These are phyloP conservation scores for Carcinoscorpius rotundicauda DNA, from an alignment of 1,140 invertebrate genomes.

Conservation along the genomic window DNA sequence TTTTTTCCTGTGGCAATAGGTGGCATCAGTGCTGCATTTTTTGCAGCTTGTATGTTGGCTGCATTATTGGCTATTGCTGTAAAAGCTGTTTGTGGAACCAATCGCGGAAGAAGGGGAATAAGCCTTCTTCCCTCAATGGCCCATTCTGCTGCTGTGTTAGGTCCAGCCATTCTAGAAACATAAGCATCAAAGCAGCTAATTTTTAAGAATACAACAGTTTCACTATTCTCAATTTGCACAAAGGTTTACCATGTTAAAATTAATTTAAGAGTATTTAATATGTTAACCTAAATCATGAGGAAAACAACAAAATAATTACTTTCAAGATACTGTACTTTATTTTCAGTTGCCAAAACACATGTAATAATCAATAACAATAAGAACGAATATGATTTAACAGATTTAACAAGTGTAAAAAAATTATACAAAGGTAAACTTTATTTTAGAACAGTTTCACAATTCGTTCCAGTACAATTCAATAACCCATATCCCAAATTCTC, in stretches of 20 bases:
- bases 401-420: no score
- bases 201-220: not conserved
- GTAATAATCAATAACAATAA: no score
- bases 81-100: conserved; percentile 67
- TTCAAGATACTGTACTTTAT: no score
- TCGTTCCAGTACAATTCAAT: no score
- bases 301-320: no score
- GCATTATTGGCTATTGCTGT: conserved; percentile 65
- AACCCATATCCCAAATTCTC: no score
- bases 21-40: conserved; percentile 37
- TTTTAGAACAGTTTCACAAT: no score
- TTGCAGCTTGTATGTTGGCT: conserved; percentile 39
- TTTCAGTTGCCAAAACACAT: no score
- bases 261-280: conserved; percentile 2
- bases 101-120: conserved; percentile 64
- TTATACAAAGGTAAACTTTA: no score
- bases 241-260: conserved; percentile 16
- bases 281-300: no score
- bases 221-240: conserved; percentile 18
- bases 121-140: conserved; percentile 65
- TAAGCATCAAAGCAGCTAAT: conserved; percentile 5
- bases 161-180: conserved; percentile 55
- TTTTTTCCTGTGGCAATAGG: conserved; percentile 26
- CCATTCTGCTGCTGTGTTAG: conserved; percentile 70
- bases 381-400: no score